Evolutionary conservation across 2,797 vertebrate genomes (phyloP), one percentile per base, ranked within the genome.

Genomic region (Galago senegalensis): DNA sequence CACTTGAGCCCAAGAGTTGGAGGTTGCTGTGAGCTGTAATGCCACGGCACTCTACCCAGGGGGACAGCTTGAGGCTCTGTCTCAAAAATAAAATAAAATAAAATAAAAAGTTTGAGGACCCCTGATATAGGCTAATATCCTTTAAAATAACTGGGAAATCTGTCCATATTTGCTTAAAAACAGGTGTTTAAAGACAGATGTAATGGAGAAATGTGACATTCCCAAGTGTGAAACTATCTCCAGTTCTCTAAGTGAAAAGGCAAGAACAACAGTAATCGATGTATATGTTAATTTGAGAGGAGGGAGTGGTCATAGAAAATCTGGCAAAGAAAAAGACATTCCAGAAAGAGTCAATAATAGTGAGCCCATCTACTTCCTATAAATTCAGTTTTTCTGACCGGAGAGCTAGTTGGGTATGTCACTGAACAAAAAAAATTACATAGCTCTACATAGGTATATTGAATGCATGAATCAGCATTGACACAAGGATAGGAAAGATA

Each of bases 121-220:
- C 40, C 40, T 40, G 40, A 40, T 40, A 40, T 40, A 40, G 76
- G 69, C 61, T 85, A 53, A 60, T 73, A 79, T 43, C n/a, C 27
- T 90, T 77, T 72, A 77, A 92, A 84, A 88, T 85, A 91, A 49
- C 29, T 83, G 46, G 37, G 11, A 53, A 94, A 63, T 87, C 29
- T 89, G 56, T 76, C 81, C 37, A 17, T 65, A 61, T 72, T 65
- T 85, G 37, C 8, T 93, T 91, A 85, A 93, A 94, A 85, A 82
- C 37, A 88, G 25, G 17, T 37, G 29, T 93, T 82, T 81, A 70
- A 93, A 88, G 46, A 34, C 91, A 91, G 34, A 91, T 27, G 18
- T 56, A 58, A 49, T 72, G n/a, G 53, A 88, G 25, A 87, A 84
- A 69, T 87, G 73, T 87, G 31, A 81, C 69, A 94, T 93, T 97